These are phyloP conservation scores for Tribolium freemani DNA, from an alignment of 2,888 invertebrate genomes.

Conservation along the genomic window DNA sequence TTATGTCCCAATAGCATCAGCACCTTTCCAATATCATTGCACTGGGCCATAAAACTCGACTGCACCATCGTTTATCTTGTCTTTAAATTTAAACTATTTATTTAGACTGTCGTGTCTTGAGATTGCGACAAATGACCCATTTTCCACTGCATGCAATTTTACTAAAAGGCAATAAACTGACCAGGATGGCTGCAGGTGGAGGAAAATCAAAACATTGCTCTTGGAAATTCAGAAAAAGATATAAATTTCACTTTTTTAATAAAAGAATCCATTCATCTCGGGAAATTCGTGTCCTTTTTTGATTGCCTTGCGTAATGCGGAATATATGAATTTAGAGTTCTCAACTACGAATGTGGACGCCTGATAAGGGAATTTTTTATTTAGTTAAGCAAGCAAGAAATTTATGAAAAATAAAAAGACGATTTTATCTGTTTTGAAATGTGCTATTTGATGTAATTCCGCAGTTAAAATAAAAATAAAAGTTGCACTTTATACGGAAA, in stretches of 20 bases:
- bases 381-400: too few relatives aligned
- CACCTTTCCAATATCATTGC: slow-evolving; percentile 10
- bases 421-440: too few relatives aligned
- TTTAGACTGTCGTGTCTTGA: slow-evolving; percentile 1
- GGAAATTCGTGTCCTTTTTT: slow-evolving; percentile 1
- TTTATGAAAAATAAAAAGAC: too few relatives aligned
- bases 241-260: slow-evolving; percentile 8
- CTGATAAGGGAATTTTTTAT: too few relatives aligned
- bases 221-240: not conserved
- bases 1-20: slow-evolving; percentile 25
- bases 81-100: slow-evolving; percentile 23
- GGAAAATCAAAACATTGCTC: not conserved
- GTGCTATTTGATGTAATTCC: too few relatives aligned
- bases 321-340: slow-evolving; percentile 21
- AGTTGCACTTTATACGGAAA: too few relatives aligned
- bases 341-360: not conserved
- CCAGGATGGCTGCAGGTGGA: not conserved
- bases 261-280: slow-evolving; percentile 1
- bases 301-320: slow-evolving; percentile 9
- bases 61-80: slow-evolving; percentile 28
- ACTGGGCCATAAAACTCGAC: slow-evolving; percentile 7
- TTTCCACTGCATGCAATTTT: not conserved
- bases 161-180: not conserved
- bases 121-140: not conserved
- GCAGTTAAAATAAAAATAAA: too few relatives aligned